Percentiles rank a stretch among this genome's conserved stretches.
These are phyloP conservation scores for Caenorhabditis afra DNA, from an alignment of 2,888 invertebrate species.

Conservation along the genomic window DNA sequence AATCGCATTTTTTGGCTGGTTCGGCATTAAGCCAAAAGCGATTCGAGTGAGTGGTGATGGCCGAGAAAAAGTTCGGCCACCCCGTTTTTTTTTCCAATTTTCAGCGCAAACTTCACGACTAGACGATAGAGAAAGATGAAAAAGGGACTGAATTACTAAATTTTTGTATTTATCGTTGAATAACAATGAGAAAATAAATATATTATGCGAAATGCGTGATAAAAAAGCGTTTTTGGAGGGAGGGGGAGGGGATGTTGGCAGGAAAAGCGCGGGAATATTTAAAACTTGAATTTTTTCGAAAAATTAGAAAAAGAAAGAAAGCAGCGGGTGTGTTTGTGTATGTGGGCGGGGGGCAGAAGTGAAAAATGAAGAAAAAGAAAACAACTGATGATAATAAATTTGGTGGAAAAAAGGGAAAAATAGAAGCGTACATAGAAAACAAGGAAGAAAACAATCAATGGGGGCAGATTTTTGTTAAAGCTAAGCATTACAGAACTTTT, in stretches of 20 bases:
- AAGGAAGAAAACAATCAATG: slow-evolving; percentile 30
- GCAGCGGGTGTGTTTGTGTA: slow-evolving; percentile 33
- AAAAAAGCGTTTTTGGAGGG: slow-evolving; percentile 14
- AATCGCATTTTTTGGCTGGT: slow-evolving; percentile 38
- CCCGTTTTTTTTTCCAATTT: background rate
- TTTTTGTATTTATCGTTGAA: background rate
- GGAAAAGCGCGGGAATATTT: slow-evolving; percentile 19
- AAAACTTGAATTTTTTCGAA: slow-evolving; percentile 16
- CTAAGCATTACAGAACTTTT: slow-evolving; percentile 5
- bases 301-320: slow-evolving; percentile 15
- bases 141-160: background rate
- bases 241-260: background rate
- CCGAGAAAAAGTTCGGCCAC: background rate
- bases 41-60: slow-evolving; percentile 23
- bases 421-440: slow-evolving; percentile 35
- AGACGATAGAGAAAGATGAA: background rate
- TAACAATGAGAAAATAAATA: slow-evolving; percentile 36
- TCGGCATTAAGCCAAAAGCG: slow-evolving; percentile 37
- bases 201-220: slow-evolving; percentile 37
- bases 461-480: too few relatives aligned
- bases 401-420: slow-evolving; percentile 12
- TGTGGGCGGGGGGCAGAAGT: slow-evolving; percentile 11
- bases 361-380: slow-evolving; percentile 4
- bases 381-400: background rate
- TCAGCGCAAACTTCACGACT: slow-evolving; percentile 47